Percentiles rank a stretch among this genome's conserved stretches.
Conservation (phyloP, 2,888 invertebrate genomes). For the Lissonota sp. region DNA sequence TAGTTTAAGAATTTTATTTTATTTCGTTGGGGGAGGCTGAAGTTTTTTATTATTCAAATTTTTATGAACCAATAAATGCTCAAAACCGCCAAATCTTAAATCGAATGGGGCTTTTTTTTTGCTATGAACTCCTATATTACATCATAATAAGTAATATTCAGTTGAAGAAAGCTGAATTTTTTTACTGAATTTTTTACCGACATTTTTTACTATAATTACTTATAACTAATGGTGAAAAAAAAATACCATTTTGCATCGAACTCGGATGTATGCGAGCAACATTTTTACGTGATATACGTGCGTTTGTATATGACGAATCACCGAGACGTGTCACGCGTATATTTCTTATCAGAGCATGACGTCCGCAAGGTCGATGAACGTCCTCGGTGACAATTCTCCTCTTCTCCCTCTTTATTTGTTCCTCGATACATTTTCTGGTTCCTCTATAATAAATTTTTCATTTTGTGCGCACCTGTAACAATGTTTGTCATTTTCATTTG, state of each 20-base stretch:
- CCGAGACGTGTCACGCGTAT: conserved; percentile 54
- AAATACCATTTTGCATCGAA: too few species aligned
- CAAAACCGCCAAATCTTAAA: too few species aligned
- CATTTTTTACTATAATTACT: background rate
- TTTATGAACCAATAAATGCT: too few species aligned
- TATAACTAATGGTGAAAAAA: background rate
- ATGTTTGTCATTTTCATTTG: conserved; percentile 35
- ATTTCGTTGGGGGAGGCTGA: too few species aligned
- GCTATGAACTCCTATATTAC: too few species aligned
- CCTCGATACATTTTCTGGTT: conserved; percentile 4
- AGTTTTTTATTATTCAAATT: too few species aligned
- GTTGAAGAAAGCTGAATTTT: too few species aligned
- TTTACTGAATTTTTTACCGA: background rate
- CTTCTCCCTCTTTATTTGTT: background rate
- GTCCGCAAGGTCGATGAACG: conserved; percentile 73
- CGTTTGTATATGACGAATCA: conserved; percentile 10
- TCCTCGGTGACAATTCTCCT: conserved; percentile 63
- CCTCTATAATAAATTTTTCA: conserved; percentile 31
- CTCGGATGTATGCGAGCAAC: background rate
- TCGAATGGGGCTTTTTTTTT: too few species aligned
- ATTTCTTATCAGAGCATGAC: conserved; percentile 71
- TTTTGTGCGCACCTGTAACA: conserved; percentile 44
- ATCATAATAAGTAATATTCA: too few species aligned
- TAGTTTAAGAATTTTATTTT: conserved; percentile 3
- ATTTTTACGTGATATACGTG: background rate